Base-by-base conservation (phyloP, 2,888 invertebrate species). In the Helleia helle region DNA sequence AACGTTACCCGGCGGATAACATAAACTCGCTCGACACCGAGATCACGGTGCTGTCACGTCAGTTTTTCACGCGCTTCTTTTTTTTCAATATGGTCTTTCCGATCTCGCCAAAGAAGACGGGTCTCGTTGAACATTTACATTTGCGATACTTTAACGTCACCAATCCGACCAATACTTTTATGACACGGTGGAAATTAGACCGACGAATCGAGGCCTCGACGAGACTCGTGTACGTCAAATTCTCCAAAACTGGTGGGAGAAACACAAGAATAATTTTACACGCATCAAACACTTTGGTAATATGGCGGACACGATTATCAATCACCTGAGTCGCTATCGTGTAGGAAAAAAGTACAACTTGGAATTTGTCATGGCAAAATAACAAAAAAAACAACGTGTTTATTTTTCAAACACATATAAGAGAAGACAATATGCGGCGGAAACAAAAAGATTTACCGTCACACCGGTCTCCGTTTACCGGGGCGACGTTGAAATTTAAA, bases 11-110 rank as follows among this genome's bases (percentile, higher is more conserved):
- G 3, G 34, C 22, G 12, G 18, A 34, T 22, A 22, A 22, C 22
- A 34, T 34, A 3, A 13, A 11, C 17, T 34, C 31, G 31, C 18
- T 34, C 17, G 15, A 34, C 31, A 11, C 31, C 9, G 31, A 34
- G n/a, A 11, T 34, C 31, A 11, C 18, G 18, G 31, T 34, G 9
- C 18, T 34, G 34, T 18, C 34, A 4, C 34, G 18, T 4, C 34
- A 34, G 17, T 34, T 34, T 18, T 34, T 34, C 5, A 34, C 34
- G n/a, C 34, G 34, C 18, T 34, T 34, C 34, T 34, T 34, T 18
- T 31, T 34, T 11, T 34, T 34, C 18, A 7, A 18, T 11, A 34
- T 7, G 14, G 18, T 18, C 6, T n/a, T 3, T 1, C 34, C 18
- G 34, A 18, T 34, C 18, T 6, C 34, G 17, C 11, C 34, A 11